phyloP scores from a whole-genome alignment of 2,113 vertebrate genomes.

The Aleadryas rufinucha region DNA sequence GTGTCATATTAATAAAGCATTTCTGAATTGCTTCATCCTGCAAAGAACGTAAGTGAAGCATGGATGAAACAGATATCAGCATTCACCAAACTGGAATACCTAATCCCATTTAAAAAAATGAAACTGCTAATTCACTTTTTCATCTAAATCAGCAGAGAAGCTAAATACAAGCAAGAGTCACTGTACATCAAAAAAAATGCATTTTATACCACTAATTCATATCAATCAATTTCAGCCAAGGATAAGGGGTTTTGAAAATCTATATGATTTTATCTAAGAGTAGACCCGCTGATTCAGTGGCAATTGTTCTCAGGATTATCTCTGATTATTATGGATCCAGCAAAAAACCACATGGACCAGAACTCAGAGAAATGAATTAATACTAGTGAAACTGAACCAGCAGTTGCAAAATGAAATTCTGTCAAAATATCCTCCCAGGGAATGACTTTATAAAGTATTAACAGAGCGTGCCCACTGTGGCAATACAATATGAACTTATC shows the following conservation, averaged over 20 bases:
- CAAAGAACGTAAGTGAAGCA: background rate
- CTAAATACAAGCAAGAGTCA: background rate
- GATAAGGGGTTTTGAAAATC: background rate
- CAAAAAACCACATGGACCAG: background rate
- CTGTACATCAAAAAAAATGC: background rate
- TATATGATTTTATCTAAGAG: background rate
- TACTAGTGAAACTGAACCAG: background rate
- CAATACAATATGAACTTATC: constrained; percentile 6
- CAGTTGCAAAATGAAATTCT: constrained; percentile 24
- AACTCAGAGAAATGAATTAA: constrained; percentile 26
- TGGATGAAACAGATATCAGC: background rate
- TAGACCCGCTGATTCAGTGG: constrained; percentile 1
- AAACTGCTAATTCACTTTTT: background rate
- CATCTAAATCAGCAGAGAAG: background rate
- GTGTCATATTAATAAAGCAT: background rate
- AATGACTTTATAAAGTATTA: constrained; percentile 59
- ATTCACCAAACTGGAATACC: background rate
- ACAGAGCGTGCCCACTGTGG: constrained; percentile 13
- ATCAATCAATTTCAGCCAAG: background rate
- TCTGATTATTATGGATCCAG: background rate
- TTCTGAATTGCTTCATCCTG: background rate
- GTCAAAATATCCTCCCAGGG: constrained; percentile 9
- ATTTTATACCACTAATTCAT: background rate
- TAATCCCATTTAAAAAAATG: background rate
- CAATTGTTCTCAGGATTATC: constrained; percentile 13